Evolutionary conservation across 2,113 vertebrate genomes (phyloP).

Genomic region (Anseranas semipalmata): DNA sequence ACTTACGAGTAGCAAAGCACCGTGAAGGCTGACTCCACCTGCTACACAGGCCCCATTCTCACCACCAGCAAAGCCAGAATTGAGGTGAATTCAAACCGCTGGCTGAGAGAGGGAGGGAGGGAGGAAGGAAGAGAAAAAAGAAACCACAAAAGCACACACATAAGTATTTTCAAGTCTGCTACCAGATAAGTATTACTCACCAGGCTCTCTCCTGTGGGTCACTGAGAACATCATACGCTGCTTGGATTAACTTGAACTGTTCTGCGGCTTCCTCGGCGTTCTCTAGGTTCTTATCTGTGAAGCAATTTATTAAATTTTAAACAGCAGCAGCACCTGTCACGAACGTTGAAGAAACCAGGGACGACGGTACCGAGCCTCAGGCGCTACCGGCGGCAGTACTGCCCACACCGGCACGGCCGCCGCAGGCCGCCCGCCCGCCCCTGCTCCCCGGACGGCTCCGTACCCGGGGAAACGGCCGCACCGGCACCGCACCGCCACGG

Average conservation of each 20-base stretch:
- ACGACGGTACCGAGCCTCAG: neutral
- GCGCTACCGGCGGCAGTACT: neutral
- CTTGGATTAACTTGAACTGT: conserved; percentile 95
- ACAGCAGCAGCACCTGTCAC: neutral
- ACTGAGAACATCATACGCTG: conserved; percentile 93
- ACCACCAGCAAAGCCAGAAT: fast-evolving
- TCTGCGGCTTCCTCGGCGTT: conserved; percentile 90
- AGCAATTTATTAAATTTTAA: neutral
- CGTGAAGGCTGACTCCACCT: neutral
- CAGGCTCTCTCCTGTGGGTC: conserved; percentile 96
- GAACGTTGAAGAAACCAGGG: neutral
- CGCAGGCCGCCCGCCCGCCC: neutral
- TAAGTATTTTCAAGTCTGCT: neutral
- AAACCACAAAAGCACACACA: neutral
- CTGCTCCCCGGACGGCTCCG: neutral
- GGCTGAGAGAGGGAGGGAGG: neutral
- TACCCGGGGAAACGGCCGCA: neutral
- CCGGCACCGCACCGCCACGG: neutral
- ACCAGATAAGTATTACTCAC: conserved; percentile 57
- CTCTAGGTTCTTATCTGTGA: conserved; percentile 94
- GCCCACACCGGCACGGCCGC: too few relatives aligned
- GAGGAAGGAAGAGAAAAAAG: neutral
- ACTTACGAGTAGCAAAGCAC: neutral
- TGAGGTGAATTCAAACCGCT: neutral
- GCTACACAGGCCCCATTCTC: neutral